phyloP scores from a whole-genome alignment of 2,113 vertebrate species.

The Channa argus region DNA sequence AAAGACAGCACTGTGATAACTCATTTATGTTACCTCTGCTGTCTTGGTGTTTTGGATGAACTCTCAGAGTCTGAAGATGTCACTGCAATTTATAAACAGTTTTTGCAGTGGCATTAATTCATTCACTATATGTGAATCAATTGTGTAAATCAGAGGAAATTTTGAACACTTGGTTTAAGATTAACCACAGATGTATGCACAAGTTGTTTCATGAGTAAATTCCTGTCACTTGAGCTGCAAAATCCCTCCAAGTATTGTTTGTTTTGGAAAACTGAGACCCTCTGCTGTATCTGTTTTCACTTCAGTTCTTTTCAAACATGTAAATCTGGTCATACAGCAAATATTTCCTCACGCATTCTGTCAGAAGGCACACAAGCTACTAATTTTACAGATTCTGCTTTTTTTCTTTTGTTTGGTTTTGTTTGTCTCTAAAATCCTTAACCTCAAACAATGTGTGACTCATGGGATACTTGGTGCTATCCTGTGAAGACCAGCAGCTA shows the following conservation, averaged over 20 bases:
- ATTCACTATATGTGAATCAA: too few species aligned
- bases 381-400: constrained; percentile 27
- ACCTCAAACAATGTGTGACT: constrained; percentile 39
- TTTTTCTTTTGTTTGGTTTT: constrained; percentile 14
- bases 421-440: constrained; percentile 22
- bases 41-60: constrained; percentile 31
- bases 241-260: constrained; percentile 8
- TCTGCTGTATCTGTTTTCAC: background rate
- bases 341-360: constrained; percentile 10
- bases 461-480: constrained; percentile 35
- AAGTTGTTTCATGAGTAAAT: background rate
- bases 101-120: background rate
- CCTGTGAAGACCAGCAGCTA: constrained; percentile 28
- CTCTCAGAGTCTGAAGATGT: background rate
- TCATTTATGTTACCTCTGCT: constrained; percentile 68
- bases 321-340: constrained; percentile 6
- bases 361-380: constrained; percentile 15
- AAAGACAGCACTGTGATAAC: constrained; percentile 68
- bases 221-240: background rate
- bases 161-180: constrained; percentile 1
- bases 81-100: background rate
- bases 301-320: constrained; percentile 9
- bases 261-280: constrained; percentile 29
- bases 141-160: too few species aligned
- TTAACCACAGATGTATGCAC: background rate